phyloP scores from a whole-genome alignment of 2,113 vertebrate species.

The Larimichthys crocea region DNA sequence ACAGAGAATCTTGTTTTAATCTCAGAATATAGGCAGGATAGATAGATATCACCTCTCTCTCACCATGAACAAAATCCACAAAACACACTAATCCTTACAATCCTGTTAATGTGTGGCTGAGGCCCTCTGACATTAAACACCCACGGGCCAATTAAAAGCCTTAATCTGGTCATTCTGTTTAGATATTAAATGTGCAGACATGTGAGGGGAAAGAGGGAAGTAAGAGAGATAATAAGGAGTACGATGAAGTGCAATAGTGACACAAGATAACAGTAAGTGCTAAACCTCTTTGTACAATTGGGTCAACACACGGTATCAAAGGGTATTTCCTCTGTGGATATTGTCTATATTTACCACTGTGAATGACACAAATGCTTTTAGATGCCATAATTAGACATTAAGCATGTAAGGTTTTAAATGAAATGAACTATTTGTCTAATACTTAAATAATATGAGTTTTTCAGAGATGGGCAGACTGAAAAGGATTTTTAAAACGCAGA shows the following conservation, averaged over 20 bases:
- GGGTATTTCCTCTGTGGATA: neutral
- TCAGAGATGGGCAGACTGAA: neutral
- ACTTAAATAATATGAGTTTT: neutral
- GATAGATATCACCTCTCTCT: neutral
- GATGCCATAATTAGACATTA: neutral
- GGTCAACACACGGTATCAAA: neutral
- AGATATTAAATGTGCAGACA: constrained; percentile 40
- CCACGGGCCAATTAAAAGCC: constrained; percentile 48
- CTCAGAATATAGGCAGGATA: neutral
- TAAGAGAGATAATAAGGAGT: constrained; percentile 25
- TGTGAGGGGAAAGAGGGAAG: constrained; percentile 20
- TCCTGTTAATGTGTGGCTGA: constrained; percentile 27
- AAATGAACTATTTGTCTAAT: neutral
- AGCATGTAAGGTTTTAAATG: neutral
- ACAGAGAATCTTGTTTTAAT: neutral
- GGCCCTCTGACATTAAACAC: constrained; percentile 26
- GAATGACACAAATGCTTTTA: neutral
- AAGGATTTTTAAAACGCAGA: too few relatives aligned
- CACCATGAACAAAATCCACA: neutral
- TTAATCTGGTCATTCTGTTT: constrained; percentile 58
- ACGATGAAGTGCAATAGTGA: neutral
- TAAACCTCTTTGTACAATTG: neutral
- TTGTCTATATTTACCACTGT: neutral
- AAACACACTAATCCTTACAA: constrained; percentile 3
- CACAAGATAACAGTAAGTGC: neutral